Evolutionary conservation across 2,888 invertebrate genomes (phyloP).

Genomic region (Drosophila kambysellisi): DNA sequence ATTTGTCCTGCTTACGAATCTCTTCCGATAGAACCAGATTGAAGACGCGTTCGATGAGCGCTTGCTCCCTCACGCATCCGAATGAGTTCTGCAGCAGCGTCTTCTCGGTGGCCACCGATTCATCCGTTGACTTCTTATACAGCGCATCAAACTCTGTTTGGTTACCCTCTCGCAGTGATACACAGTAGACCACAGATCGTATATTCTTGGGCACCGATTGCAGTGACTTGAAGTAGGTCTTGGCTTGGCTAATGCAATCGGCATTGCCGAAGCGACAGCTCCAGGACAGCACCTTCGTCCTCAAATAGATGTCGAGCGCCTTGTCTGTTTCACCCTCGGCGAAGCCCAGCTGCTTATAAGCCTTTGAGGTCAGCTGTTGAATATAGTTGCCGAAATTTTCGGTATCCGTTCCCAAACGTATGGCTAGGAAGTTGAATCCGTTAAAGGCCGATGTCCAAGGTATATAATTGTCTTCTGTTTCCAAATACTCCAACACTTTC

Average conservation of each 20-base stretch:
- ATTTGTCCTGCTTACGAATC: conserved; percentile 83
- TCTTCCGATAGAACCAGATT: conserved; percentile 85
- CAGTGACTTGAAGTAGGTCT: conserved; percentile 82
- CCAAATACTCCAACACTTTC: conserved; percentile 89
- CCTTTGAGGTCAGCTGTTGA: conserved; percentile 85
- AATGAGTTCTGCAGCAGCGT: conserved; percentile 88
- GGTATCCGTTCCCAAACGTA: conserved; percentile 77
- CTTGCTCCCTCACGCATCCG: conserved; percentile 88
- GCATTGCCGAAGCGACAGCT: conserved; percentile 88
- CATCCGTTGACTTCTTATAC: conserved; percentile 87
- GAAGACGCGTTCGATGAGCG: conserved; percentile 86
- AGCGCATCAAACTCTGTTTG: conserved; percentile 88
- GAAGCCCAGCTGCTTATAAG: conserved; percentile 86
- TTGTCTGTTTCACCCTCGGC: conserved; percentile 84
- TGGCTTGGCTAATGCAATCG: conserved; percentile 87
- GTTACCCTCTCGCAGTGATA: conserved; percentile 88
- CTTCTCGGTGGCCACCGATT: conserved; percentile 90
- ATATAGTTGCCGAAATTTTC: conserved; percentile 84
- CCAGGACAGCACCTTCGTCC: conserved; percentile 87
- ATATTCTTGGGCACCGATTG: conserved; percentile 87
- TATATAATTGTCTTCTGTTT: conserved; percentile 89
- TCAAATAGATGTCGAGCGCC: conserved; percentile 87
- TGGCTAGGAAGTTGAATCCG: conserved; percentile 83
- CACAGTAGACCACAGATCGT: conserved; percentile 91
- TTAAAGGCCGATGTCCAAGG: conserved; percentile 91